These are phyloP conservation scores for Heliconius sara DNA, from an alignment of 2,888 invertebrate species.

Conservation along the genomic window DNA sequence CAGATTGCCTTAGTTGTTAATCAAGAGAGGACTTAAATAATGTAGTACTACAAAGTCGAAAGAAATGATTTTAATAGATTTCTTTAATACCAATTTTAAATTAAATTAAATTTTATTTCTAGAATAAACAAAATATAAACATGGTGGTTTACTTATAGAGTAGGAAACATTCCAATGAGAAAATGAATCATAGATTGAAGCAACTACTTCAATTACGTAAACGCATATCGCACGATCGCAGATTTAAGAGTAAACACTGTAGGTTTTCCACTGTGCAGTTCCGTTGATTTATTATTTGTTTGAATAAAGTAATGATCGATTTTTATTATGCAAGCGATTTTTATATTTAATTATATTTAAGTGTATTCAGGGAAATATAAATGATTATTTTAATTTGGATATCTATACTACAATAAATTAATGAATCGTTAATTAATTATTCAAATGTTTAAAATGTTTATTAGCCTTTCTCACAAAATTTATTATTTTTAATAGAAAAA, in stretches of 20 bases:
- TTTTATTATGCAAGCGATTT: too few relatives aligned
- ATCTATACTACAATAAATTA: too few relatives aligned
- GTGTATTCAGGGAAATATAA: too few relatives aligned
- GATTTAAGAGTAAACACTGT: slow-evolving; percentile 47
- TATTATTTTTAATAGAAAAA: too few relatives aligned
- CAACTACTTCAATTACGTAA: slow-evolving; percentile 49
- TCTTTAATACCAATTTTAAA: background rate
- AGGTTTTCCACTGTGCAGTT: slow-evolving; percentile 50
- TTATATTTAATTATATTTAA: too few relatives aligned
- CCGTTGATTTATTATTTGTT: slow-evolving; percentile 38
- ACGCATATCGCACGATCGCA: slow-evolving; percentile 47
- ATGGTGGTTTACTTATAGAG: slow-evolving; percentile 34
- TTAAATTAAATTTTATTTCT: background rate
- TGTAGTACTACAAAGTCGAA: background rate
- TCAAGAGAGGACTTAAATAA: background rate
- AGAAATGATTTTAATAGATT: background rate
- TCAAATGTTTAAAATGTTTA: too few relatives aligned
- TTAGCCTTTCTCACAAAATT: too few relatives aligned
- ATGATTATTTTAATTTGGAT: too few relatives aligned
- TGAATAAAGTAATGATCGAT: background rate
- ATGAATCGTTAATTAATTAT: too few relatives aligned
- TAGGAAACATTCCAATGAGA: slow-evolving; percentile 46
- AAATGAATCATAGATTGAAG: slow-evolving; percentile 49
- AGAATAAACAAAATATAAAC: slow-evolving; percentile 39
- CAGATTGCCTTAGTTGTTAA: background rate